Percentiles rank a stretch among this genome's conserved stretches.
Evolutionary conservation across 2,113 vertebrate genomes (phyloP).

Genomic region (Anser cygnoides): DNA sequence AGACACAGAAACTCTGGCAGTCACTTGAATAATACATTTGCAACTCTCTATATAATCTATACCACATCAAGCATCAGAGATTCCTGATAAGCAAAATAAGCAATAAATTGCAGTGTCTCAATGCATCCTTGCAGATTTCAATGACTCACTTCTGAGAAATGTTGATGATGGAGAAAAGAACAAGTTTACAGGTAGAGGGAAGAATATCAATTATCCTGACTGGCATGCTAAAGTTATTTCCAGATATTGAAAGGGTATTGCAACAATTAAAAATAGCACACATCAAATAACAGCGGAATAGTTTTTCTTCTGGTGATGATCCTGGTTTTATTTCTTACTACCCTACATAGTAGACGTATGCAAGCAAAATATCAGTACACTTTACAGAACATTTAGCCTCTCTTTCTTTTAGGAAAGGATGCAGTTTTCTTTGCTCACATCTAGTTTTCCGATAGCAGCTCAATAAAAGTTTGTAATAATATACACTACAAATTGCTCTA

Average conservation of each 20-base stretch:
- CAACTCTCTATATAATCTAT: background rate
- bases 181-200: background rate
- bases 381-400: background rate
- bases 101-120: background rate
- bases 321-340: background rate
- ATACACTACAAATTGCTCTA: background rate
- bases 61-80: conserved; percentile 5
- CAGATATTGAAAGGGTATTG: background rate
- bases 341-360: background rate
- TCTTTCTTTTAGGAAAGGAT: background rate
- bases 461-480: background rate
- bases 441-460: background rate
- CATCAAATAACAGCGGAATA: background rate
- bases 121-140: background rate
- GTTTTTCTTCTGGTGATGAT: background rate
- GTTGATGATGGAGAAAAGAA: background rate
- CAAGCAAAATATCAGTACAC: background rate
- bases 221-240: background rate
- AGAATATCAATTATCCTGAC: background rate
- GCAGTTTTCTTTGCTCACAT: background rate
- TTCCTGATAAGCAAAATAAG: background rate
- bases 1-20: background rate
- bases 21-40: background rate
- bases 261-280: background rate
- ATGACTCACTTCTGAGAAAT: background rate